Percentiles rank a stretch among this genome's conserved stretches.
These are phyloP conservation scores for Eumerus sabulonum DNA, from an alignment of 2,888 invertebrate genomes.

Conservation along the genomic window DNA sequence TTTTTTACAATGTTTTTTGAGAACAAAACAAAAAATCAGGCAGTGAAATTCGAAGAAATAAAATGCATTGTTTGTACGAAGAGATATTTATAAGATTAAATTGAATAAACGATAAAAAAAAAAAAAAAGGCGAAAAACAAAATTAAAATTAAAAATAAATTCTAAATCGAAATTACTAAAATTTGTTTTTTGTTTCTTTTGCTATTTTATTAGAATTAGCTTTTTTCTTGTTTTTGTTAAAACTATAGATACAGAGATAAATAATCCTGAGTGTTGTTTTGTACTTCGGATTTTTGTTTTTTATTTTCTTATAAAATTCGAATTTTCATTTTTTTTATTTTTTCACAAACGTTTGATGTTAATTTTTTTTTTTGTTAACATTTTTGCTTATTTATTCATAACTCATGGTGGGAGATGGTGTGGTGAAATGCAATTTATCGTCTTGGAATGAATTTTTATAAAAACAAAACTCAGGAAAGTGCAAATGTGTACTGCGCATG, in stretches of 20 bases:
- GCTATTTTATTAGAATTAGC: background rate
- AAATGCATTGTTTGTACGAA: background rate
- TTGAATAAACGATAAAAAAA: no score
- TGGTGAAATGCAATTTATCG: background rate
- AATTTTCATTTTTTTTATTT: conserved; percentile 47
- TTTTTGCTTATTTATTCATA: no score
- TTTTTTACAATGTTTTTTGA: conserved; percentile 1
- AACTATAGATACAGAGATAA: conserved; percentile 61
- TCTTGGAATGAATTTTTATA: conserved; percentile 7
- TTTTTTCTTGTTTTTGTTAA: conserved; percentile 5
- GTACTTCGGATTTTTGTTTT: conserved; percentile 61
- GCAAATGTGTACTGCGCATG: no score
- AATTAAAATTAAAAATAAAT: no score
- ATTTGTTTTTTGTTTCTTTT: no score
- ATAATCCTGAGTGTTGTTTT: conserved; percentile 67
- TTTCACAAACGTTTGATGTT: conserved; percentile 58
- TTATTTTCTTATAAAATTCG: conserved; percentile 19
- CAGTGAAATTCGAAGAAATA: background rate
- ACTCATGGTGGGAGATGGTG: no score
- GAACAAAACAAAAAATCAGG: conserved; percentile 1
- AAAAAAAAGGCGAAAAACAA: no score
- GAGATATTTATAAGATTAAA: no score
- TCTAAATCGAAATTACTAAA: no score
- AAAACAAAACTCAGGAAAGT: background rate
- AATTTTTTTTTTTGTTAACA: background rate